Evolutionary conservation across 2,888 invertebrate genomes (phyloP).

Genomic region (Drosophila pullipes): DNA sequence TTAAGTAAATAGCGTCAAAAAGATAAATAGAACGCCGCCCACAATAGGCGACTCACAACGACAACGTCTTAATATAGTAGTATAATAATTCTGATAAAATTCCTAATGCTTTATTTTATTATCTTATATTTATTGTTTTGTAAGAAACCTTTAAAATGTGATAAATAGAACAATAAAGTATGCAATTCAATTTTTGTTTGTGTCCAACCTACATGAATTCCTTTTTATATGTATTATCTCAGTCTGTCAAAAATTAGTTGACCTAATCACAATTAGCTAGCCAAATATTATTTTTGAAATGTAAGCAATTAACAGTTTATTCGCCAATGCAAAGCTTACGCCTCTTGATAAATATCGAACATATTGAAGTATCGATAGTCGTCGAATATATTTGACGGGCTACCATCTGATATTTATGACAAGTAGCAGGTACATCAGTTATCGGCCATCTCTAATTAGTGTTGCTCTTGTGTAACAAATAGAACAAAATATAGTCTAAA

Average conservation of each 20-base stretch:
- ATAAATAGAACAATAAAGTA: not conserved
- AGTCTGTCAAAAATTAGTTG: not conserved
- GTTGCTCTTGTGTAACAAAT: slow-evolving; percentile 60
- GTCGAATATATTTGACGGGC: not conserved
- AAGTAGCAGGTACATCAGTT: slow-evolving; percentile 9
- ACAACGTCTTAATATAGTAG: slow-evolving; percentile 15
- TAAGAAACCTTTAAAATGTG: not conserved
- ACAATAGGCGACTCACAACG: slow-evolving; percentile 11
- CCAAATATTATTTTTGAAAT: not conserved
- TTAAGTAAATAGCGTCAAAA: slow-evolving; percentile 50
- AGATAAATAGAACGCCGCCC: slow-evolving; percentile 22
- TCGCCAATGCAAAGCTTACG: not conserved
- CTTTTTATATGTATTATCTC: not conserved
- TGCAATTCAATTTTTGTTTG: not conserved
- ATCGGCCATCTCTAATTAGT: slow-evolving; percentile 38
- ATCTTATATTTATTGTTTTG: not conserved
- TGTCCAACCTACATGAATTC: not conserved
- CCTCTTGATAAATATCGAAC: slow-evolving; percentile 5
- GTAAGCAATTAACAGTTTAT: not conserved
- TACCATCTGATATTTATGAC: slow-evolving; percentile 1
- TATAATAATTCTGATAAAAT: not conserved
- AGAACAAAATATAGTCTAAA: slow-evolving; percentile 47
- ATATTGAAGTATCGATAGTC: slow-evolving; percentile 10
- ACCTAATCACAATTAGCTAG: not conserved
- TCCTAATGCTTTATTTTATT: not conserved